Evolutionary conservation across 2,113 vertebrate genomes (phyloP), one percentile per base, ranked within the genome.

Genomic region (Heliornis fulica): DNA sequence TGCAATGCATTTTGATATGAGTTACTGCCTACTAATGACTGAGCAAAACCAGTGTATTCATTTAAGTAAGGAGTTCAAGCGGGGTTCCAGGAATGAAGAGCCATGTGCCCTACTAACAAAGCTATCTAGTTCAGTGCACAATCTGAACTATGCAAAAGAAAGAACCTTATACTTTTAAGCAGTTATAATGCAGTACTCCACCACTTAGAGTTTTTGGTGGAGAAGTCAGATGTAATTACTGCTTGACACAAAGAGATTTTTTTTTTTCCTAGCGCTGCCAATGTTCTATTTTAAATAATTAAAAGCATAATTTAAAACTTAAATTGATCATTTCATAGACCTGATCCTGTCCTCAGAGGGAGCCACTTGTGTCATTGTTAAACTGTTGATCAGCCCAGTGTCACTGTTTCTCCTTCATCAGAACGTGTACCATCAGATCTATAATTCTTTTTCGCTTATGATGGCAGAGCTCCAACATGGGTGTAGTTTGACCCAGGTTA

Each of bases 141-240:
- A 2, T 84, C 69, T 93, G 72, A 90, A 93, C 92, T 75, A 40
- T 38, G 80, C 40, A 81, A 72, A 93, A 93, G 72, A 95, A 93
- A 89, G 74, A 82, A 92, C 83, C 80, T 95, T 83, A 78, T 11
- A 76, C 88, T 95, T 95, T 92, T 71, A 94, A 93, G 72, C 64
- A 78, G 80, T 78, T 96, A 68, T 94, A 92, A 95, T 65, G 66
- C 57, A 82, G 89, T 65, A 34, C 64, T 56, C 15, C 31, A 87
- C 31, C 69, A 90, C 80, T 94, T 57, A 89, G 66, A 80, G 32
- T 91, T 93, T 96, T 93, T 0, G 5, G 76, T 89, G 86, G 72
- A 92, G 72, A 95, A 91, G 92, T 94, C 93, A 96, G 80, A 96
- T 86, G 83, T 96, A 96, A 96, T 96, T 96, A 96, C 93, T 83